These are phyloP conservation scores for Bedellia somnulentella DNA, from an alignment of 2,888 invertebrate species.

Conservation along the genomic window DNA sequence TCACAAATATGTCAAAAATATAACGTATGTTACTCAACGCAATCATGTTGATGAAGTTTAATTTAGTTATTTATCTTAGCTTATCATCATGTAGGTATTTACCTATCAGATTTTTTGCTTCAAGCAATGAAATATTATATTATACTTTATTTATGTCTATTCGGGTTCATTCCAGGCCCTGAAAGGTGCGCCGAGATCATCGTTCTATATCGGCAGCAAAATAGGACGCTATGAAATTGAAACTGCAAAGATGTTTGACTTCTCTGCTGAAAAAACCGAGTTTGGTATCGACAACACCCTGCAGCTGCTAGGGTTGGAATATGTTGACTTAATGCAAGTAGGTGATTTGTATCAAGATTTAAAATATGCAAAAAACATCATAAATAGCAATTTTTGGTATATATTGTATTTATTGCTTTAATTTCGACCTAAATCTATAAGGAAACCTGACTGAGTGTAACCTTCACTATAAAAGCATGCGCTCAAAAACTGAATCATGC, in stretches of 20 bases:
- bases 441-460: no score
- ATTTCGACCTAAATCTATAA: no score
- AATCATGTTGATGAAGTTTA: neutral
- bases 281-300: conserved; percentile 78
- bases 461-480: no score
- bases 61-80: neutral
- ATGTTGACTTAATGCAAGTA: conserved; percentile 90
- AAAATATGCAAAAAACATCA: neutral
- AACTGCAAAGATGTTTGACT: conserved; percentile 81
- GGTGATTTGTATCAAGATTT: no score
- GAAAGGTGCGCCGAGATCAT: conserved; percentile 72
- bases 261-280: conserved; percentile 73
- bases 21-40: no score
- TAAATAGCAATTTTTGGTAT: neutral
- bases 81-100: no score
- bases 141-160: no score
- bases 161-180: conserved; percentile 67
- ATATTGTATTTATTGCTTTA: no score
- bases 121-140: no score
- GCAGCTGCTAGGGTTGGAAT: conserved; percentile 70
- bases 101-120: no score
- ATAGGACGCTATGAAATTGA: conserved; percentile 80
- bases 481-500: no score
- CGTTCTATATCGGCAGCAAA: conserved; percentile 91
- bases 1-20: no score